Evolutionary conservation across 2,888 invertebrate genomes (phyloP), one percentile per base, ranked within the genome.

Genomic region (Diachrysia chrysitis): DNA sequence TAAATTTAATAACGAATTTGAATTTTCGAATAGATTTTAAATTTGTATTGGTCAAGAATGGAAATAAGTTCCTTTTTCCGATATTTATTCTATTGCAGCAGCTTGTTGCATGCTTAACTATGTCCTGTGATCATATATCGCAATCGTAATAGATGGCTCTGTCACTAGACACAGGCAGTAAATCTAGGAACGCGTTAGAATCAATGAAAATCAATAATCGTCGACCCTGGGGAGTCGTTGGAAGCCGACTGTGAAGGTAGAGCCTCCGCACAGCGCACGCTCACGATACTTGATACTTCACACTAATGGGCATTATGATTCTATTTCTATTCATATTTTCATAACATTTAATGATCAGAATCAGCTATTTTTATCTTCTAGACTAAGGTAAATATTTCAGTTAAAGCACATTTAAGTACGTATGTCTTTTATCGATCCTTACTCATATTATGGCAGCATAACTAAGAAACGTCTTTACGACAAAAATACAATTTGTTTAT

Each of bases 141-240:
- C 59, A 67, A 57, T 63, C 55, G 73, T 82, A 85, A 87, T 86
- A 69, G 81, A 83, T 82, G 79, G 81, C 74, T 75, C 69, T 83
- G 85, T 85, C 83, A 78, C 83, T 83, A 85, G 83, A 73, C 83
- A 76, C 83, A 79, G 85, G 88, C 86, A 89, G 87, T 93, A 92
- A 93, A 94, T 93, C 92, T 90, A 88, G 87, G 76, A 87, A 82
- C 86, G 85, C 92, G 89, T 94, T 94, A 91, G 92, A 95, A 93
- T 94, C 95, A 94, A 95, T 95, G 85, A 87, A 84, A 92, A 94
- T 93, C 94, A 94, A 93, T 94, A 91, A 88, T 76, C 73, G 59
- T 72, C 71, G 80, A 83, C 94, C 87, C 93, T 76, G 76, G 94
- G 93, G 95, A 91, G 92, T 82, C 87, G 87, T 94, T 90, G 73